phyloP scores from a whole-genome alignment of 2,888 invertebrate genomes.

The Drosophila sordidula region DNA sequence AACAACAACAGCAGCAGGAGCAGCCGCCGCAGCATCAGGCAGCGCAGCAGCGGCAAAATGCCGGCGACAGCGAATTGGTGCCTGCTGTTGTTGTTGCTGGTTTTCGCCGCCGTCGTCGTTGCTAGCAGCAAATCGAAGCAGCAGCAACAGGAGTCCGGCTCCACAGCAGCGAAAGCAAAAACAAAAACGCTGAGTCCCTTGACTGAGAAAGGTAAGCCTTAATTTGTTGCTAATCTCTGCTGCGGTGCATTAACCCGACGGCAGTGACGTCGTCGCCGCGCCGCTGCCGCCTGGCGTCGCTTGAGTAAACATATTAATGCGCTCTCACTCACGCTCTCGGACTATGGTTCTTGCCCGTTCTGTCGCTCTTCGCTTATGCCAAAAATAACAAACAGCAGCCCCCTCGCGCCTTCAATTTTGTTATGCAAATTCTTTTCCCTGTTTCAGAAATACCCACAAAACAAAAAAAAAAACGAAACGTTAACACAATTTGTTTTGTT shows the following conservation, averaged over 20 bases:
- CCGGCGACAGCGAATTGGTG: slow-evolving; percentile 69
- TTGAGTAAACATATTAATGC: slow-evolving; percentile 59
- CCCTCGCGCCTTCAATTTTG: slow-evolving; percentile 45
- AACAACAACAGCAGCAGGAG: slow-evolving; percentile 24
- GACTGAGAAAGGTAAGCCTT: slow-evolving; percentile 66
- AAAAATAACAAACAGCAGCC: slow-evolving; percentile 66
- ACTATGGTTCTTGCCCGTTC: slow-evolving; percentile 19
- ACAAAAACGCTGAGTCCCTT: slow-evolving; percentile 55
- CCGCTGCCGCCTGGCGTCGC: slow-evolving; percentile 30
- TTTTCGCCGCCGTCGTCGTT: slow-evolving; percentile 35
- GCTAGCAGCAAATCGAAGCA: slow-evolving; percentile 47
- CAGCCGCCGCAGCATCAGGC: slow-evolving; percentile 34
- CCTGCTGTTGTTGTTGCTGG: slow-evolving; percentile 67
- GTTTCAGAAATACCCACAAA: slow-evolving; percentile 46
- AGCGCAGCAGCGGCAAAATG: slow-evolving; percentile 67
- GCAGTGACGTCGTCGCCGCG: slow-evolving; percentile 47
- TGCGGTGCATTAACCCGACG: slow-evolving; percentile 65
- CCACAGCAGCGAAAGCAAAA: slow-evolving; percentile 35
- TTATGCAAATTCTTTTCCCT: slow-evolving; percentile 74
- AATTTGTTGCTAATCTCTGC: slow-evolving; percentile 60
- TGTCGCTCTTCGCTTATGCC: slow-evolving; percentile 49
- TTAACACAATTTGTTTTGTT: slow-evolving; percentile 45
- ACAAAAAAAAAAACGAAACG: slow-evolving; percentile 32
- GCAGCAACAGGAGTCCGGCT: slow-evolving; percentile 60
- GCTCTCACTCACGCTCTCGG: slow-evolving; percentile 22